Evolutionary conservation across 2,797 vertebrate species (phyloP).

Genomic region (Rhincodon typus): DNA sequence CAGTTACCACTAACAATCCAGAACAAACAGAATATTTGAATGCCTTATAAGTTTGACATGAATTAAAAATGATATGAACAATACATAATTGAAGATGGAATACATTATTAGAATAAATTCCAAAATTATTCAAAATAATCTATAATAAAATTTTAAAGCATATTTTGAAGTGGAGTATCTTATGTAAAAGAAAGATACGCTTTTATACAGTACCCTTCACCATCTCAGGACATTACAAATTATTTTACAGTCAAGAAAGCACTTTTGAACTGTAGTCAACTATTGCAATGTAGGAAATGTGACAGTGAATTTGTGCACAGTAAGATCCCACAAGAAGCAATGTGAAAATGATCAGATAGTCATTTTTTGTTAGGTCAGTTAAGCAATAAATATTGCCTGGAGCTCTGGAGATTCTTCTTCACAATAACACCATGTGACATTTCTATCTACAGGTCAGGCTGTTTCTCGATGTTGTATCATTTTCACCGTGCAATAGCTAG

Average conservation of each 20-base stretch:
- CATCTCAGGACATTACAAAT: background rate
- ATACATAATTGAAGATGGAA: conserved; percentile 24
- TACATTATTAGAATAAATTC: background rate
- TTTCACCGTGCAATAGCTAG: too few species aligned
- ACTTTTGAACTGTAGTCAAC: background rate
- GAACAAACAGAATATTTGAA: conserved; percentile 36
- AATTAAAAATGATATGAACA: conserved; percentile 35
- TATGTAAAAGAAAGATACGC: background rate
- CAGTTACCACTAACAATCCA: background rate
- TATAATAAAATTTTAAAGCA: background rate
- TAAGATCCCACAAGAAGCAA: background rate
- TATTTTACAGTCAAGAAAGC: background rate
- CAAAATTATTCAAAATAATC: background rate
- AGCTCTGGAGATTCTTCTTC: too few species aligned
- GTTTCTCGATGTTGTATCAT: too few species aligned
- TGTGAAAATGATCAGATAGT: background rate
- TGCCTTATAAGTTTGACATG: background rate
- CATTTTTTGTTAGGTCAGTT: background rate
- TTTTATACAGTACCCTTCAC: background rate
- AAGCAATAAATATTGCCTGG: background rate
- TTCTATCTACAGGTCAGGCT: too few species aligned
- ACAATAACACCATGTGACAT: background rate
- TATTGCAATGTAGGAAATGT: background rate
- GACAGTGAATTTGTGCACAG: background rate
- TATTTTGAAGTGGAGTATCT: background rate